Evolutionary conservation across 2,797 vertebrate genomes (phyloP).

Genomic region (Gymnoscopelus braueri): DNA sequence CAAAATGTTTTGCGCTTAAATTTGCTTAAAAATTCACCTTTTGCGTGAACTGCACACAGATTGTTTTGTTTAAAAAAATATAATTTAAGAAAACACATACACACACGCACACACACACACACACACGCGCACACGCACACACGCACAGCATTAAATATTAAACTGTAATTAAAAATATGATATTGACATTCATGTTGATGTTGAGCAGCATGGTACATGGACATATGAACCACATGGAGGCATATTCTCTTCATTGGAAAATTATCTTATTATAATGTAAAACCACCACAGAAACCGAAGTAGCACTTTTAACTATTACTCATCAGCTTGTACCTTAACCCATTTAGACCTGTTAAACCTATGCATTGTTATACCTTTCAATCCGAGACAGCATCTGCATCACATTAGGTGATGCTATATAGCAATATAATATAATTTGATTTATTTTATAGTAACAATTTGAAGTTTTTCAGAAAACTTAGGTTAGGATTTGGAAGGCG

Average conservation of each 20-base stretch:
- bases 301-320: not conserved
- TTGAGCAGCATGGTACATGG: not conserved
- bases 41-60: not conserved
- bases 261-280: not conserved
- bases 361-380: no score
- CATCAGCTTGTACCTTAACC: not conserved
- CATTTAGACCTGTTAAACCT: no score
- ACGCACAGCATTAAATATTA: not conserved
- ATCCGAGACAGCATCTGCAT: no score
- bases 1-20: no score
- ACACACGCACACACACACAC: not conserved
- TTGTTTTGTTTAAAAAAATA: not conserved
- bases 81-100: not conserved
- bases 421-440: no score
- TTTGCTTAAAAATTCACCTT: no score
- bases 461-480: no score
- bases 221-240: not conserved
- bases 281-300: conserved; percentile 3
- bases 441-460: no score
- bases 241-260: not conserved
- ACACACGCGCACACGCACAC: not conserved
- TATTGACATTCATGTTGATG: not conserved
- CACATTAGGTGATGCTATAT: no score
- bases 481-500: no score
- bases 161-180: not conserved